Evolutionary conservation across 2,113 vertebrate genomes (phyloP).

Genomic region (Malurus melanocephalus): DNA sequence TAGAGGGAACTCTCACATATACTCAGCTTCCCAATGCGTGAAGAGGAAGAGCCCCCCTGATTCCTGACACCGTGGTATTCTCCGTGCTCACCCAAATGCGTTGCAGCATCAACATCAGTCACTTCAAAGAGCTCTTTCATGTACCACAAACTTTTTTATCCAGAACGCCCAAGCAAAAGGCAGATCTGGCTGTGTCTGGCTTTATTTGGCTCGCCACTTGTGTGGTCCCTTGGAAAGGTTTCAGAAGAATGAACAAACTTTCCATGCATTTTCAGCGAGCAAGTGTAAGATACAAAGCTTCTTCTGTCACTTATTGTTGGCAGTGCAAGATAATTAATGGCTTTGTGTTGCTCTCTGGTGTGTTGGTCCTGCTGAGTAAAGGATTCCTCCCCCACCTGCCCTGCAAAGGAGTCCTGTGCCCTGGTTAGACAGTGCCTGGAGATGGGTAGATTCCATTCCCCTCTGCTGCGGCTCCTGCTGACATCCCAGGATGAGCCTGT

Average conservation of each 20-base stretch:
- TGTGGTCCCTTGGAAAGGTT: constrained; percentile 41
- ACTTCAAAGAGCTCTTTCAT: constrained; percentile 69
- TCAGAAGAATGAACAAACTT: constrained; percentile 22
- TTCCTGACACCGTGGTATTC: constrained; percentile 1
- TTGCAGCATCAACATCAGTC: constrained; percentile 48
- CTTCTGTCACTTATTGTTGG: constrained; percentile 27
- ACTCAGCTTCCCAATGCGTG: rapidly evolving
- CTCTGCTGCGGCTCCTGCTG: neutral
- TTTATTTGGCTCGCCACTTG: neutral
- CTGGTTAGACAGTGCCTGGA: neutral
- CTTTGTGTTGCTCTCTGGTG: neutral
- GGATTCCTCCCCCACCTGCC: neutral
- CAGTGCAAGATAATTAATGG: neutral
- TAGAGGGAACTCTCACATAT: neutral
- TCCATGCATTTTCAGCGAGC: neutral
- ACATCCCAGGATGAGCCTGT: neutral
- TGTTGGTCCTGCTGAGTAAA: neutral
- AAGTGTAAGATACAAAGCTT: constrained; percentile 5
- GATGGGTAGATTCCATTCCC: neutral
- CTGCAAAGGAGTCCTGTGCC: neutral
- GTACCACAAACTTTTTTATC: constrained; percentile 43
- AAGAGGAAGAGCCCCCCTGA: neutral
- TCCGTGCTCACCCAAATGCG: neutral
- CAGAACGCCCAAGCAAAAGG: constrained; percentile 6
- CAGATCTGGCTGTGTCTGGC: constrained; percentile 21